Percentiles rank a stretch among this genome's conserved stretches.
phyloP scores from a whole-genome alignment of 2,797 vertebrate species.

The Oceanodroma leucorhoa region DNA sequence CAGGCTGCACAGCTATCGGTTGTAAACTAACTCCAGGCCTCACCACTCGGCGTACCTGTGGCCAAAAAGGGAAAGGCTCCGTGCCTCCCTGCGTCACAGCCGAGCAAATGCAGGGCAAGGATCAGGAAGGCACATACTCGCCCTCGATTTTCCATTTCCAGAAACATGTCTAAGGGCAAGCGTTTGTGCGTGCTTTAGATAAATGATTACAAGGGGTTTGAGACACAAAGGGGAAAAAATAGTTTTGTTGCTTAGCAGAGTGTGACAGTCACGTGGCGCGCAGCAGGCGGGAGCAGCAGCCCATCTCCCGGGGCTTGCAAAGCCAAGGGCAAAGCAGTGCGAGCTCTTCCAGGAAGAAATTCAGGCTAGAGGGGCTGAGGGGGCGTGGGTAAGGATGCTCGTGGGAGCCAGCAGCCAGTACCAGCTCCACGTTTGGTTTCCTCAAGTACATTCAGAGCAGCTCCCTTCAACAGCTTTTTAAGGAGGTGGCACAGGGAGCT shows the following conservation, averaged over 20 bases:
- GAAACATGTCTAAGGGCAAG: not conserved
- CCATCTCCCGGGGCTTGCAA: fast-evolving
- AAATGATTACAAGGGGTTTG: slow-evolving; percentile 29
- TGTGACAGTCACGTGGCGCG: not conserved
- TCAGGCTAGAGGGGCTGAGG: not conserved
- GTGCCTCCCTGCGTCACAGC: not conserved
- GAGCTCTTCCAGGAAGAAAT: not conserved
- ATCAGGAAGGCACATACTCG: not conserved
- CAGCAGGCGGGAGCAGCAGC: not conserved
- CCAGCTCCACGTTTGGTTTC: not conserved
- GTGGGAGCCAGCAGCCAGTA: not conserved
- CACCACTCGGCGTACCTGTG: not conserved
- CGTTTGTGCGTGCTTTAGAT: not conserved
- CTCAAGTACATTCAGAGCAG: not conserved
- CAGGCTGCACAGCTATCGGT: not conserved
- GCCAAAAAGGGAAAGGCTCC: not conserved
- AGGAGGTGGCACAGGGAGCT: fast-evolving
- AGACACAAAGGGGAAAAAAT: slow-evolving; percentile 28
- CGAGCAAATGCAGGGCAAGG: not conserved
- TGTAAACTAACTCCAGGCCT: not conserved
- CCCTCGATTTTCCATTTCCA: not conserved
- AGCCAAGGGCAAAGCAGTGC: not conserved
- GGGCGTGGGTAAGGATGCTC: fast-evolving
- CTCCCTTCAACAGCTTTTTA: not conserved
- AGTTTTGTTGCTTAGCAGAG: not conserved